Evolutionary conservation across 2,113 vertebrate genomes (phyloP).

Genomic region (Lycaon pictus): DNA sequence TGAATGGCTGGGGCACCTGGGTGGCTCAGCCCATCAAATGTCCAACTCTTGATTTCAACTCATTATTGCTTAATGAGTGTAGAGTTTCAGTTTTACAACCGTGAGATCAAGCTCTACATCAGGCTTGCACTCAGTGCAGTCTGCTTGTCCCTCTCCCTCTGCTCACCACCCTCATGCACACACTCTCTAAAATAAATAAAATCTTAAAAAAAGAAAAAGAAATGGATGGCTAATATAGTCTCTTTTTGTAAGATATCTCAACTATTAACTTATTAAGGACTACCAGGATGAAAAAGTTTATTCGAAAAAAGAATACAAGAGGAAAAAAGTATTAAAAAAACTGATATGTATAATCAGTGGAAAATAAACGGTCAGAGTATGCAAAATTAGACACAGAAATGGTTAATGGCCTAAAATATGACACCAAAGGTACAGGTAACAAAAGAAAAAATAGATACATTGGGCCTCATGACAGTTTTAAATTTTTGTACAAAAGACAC

Average conservation of each 20-base stretch:
- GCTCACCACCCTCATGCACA: background rate
- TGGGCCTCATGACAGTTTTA: background rate
- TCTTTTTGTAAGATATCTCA: background rate
- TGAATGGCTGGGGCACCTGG: background rate
- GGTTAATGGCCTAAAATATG: background rate
- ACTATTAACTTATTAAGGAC: conserved; percentile 13
- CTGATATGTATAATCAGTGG: background rate
- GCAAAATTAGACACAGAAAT: background rate
- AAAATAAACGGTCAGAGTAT: background rate
- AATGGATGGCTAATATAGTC: background rate
- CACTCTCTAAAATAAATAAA: background rate
- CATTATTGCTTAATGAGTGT: background rate
- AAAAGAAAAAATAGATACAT: background rate
- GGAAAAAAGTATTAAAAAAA: background rate
- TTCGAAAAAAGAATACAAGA: background rate
- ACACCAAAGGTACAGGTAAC: background rate
- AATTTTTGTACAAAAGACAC: background rate
- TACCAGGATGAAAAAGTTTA: background rate
- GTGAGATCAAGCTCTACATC: background rate
- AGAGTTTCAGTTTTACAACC: no score
- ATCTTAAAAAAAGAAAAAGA: background rate
- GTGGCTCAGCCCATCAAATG: background rate
- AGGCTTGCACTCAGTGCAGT: background rate
- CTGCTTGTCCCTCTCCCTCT: background rate
- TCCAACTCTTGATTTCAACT: background rate